Evolutionary conservation across 2,113 vertebrate genomes (phyloP), one percentile per base, ranked within the genome.

Genomic region (Coregonus clupeaformis): DNA sequence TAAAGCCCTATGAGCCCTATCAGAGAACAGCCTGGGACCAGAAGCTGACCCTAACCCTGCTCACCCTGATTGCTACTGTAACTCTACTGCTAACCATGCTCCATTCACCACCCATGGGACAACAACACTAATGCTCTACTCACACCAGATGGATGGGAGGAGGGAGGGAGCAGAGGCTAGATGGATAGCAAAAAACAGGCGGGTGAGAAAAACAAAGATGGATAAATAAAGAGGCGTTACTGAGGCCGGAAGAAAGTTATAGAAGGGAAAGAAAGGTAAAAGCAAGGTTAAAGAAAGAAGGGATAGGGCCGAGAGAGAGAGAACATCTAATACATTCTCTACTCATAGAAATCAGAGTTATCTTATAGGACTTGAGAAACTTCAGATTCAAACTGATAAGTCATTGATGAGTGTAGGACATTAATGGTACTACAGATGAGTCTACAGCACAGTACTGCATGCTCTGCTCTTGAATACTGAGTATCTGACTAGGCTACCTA

Each of bases 81-180:
- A 42, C 36, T 42, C 36, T 42, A 52, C 16, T 52, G 14, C 47
- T 52, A 52, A 2, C 49, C 49, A 52, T 18, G 16, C 49, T 5
- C 14, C 49, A 52, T 52, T 52, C 49, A 18, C 16, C 49, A 18
- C 12, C 12, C 49, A 52, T 52, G 49, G 16, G 1, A 18, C 49
- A 60, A n/a, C 57, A 22, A 24, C 5, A 60, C n/a, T 22, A 60
- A 60, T 22, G 5, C n/a, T 22, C 6, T 24, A 22, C 57, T 60
- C 20, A 60, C 57, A 60, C n/a, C 57, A 60, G 57, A 81, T 72
- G 75, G 68, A 71, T 65, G 62, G 36, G 12, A 77, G 25, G n/a
- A 25, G 68, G 77, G 3, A 12, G 3, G 7, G 36, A 70, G 47
- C n/a, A 52, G 14, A n/a, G 36, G 55, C 27, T 27, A 57, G 4